Percentiles rank a stretch among this genome's conserved stretches.
These are phyloP conservation scores for Lasioglossum marginatum DNA, from an alignment of 2,888 invertebrate genomes.

Conservation along the genomic window DNA sequence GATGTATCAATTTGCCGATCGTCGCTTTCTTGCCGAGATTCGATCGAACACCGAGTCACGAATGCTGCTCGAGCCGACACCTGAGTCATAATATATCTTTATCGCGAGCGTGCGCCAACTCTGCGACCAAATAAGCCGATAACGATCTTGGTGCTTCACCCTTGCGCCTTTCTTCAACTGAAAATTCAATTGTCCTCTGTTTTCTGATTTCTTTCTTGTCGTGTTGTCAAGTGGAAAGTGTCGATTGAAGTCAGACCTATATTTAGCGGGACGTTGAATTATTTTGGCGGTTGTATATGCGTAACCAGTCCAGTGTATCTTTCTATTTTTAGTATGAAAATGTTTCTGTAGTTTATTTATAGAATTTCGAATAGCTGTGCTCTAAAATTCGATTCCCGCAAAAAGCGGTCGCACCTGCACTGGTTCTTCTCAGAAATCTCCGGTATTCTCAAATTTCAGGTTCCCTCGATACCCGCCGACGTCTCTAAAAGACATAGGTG, in stretches of 20 bases:
- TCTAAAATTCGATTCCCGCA: not conserved
- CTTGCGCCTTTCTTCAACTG: not conserved
- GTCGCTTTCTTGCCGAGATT: conserved; percentile 17
- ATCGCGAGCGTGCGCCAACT: not conserved
- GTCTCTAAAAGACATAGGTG: not conserved
- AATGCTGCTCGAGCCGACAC: not conserved
- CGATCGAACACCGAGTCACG: conserved; percentile 4
- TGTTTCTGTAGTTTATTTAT: not conserved
- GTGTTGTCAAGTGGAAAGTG: not conserved
- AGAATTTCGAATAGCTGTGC: not conserved
- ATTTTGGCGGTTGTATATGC: too few species aligned
- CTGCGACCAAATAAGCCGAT: not conserved
- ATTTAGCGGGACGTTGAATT: too few species aligned
- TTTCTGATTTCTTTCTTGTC: not conserved
- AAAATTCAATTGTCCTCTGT: not conserved
- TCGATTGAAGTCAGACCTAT: not conserved
- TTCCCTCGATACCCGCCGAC: not conserved
- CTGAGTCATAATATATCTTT: not conserved
- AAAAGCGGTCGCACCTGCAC: not conserved
- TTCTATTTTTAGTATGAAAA: too few species aligned
- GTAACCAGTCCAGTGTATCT: too few species aligned
- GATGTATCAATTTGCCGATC: conserved; percentile 24
- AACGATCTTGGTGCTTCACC: not conserved
- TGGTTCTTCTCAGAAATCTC: not conserved
- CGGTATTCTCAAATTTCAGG: not conserved